Percentiles rank a stretch among this genome's conserved stretches.
phyloP scores from a whole-genome alignment of 2,797 vertebrate genomes.

The Choloepus didactylus region DNA sequence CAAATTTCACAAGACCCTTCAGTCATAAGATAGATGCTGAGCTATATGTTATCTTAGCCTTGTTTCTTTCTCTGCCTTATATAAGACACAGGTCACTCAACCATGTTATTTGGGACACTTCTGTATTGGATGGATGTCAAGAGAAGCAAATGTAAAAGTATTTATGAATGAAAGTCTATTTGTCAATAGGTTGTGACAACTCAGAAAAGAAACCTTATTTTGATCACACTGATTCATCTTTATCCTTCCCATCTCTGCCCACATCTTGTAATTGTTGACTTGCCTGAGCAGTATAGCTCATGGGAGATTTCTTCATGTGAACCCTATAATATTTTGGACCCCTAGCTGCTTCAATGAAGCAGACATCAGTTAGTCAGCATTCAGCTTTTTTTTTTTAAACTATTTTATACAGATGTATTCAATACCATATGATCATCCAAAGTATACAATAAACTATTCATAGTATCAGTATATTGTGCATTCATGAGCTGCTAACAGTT shows the following conservation, averaged over 20 bases:
- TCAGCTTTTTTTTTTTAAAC: too few species aligned
- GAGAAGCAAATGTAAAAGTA: constrained; percentile 65
- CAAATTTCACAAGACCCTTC: background rate
- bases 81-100: background rate
- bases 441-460: too few species aligned
- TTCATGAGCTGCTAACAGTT: too few species aligned
- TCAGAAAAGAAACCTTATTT: too few species aligned
- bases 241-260: too few species aligned
- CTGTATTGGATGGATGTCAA: background rate
- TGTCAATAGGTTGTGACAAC: too few species aligned
- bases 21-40: too few species aligned
- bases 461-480: too few species aligned
- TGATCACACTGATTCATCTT: too few species aligned
- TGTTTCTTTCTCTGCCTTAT: background rate
- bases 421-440: too few species aligned
- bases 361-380: background rate
- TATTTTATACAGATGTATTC: too few species aligned
- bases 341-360: background rate
- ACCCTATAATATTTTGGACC: background rate
- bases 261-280: background rate
- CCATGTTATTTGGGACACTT: background rate
- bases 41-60: too few species aligned
- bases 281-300: background rate
- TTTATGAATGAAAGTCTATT: background rate
- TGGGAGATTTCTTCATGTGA: background rate